These are phyloP conservation scores for Phrynosoma blainvillii DNA, from an alignment of 2,113 vertebrate genomes.

Conservation along the genomic window DNA sequence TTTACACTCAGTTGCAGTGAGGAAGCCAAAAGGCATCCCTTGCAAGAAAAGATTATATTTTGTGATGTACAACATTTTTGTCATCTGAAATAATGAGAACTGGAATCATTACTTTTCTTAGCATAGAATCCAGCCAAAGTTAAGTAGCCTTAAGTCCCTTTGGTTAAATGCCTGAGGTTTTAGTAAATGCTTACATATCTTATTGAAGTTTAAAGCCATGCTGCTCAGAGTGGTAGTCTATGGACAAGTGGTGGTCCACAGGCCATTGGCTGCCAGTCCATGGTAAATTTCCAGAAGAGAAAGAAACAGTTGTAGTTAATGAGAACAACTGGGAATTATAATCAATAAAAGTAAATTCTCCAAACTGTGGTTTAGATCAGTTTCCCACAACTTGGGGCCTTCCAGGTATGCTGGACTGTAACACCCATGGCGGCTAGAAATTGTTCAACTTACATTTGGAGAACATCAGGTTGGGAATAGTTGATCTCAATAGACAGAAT, in stretches of 20 bases:
- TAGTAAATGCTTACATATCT: background rate
- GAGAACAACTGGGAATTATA: no score
- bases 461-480: no score
- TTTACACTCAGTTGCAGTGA: constrained; percentile 17
- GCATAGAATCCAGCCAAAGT: background rate
- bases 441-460: no score
- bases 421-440: no score
- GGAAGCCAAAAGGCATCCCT: background rate
- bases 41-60: background rate
- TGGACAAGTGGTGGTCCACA: background rate
- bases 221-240: background rate
- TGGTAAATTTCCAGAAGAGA: no score
- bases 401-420: no score
- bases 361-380: no score
- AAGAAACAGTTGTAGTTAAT: no score
- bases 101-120: background rate
- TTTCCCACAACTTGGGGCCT: no score
- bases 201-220: background rate
- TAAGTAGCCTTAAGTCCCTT: background rate
- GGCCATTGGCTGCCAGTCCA: no score
- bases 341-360: no score
- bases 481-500: no score
- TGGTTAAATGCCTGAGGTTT: background rate
- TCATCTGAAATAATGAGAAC: background rate
- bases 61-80: background rate